Evolutionary conservation across 2,888 invertebrate genomes (phyloP).

Genomic region (Apocheima hispidaria): DNA sequence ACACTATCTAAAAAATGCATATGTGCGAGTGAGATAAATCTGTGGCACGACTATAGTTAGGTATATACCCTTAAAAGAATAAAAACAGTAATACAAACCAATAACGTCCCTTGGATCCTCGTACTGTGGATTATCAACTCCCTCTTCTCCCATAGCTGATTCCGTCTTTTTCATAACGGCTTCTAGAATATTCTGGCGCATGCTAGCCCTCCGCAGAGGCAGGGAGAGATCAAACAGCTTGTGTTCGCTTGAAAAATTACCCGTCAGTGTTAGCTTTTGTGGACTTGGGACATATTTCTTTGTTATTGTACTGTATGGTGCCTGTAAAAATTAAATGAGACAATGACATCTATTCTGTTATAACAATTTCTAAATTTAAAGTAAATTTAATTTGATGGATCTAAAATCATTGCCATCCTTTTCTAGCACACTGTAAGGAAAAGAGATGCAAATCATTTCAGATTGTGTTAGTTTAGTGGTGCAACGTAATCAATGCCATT

Average conservation of each 20-base stretch:
- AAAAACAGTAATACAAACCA: constrained; percentile 53
- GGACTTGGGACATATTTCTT: constrained; percentile 54
- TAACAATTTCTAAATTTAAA: too few species aligned
- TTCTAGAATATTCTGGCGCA: constrained; percentile 71
- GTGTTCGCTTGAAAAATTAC: constrained; percentile 66
- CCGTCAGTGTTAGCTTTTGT: constrained; percentile 65
- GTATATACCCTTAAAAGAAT: too few species aligned
- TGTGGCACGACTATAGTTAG: too few species aligned
- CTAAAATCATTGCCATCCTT: too few species aligned
- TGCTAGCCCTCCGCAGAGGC: constrained; percentile 60
- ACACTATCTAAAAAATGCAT: too few species aligned
- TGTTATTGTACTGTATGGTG: constrained; percentile 50
- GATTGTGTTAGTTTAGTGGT: too few species aligned
- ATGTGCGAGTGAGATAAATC: too few species aligned
- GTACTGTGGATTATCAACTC: constrained; percentile 70
- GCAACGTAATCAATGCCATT: too few species aligned
- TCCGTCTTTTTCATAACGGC: constrained; percentile 69
- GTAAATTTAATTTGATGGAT: too few species aligned
- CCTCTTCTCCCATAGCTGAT: constrained; percentile 52
- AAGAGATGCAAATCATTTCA: too few species aligned
- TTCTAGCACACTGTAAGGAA: too few species aligned
- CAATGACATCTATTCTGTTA: too few species aligned
- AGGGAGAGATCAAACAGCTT: constrained; percentile 62
- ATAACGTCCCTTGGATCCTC: constrained; percentile 80
- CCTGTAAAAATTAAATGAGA: constrained; percentile 42